Evolutionary conservation across 2,113 vertebrate species (phyloP), one percentile per base, ranked within the genome.

Genomic region (Beaufortia kweichowensis): DNA sequence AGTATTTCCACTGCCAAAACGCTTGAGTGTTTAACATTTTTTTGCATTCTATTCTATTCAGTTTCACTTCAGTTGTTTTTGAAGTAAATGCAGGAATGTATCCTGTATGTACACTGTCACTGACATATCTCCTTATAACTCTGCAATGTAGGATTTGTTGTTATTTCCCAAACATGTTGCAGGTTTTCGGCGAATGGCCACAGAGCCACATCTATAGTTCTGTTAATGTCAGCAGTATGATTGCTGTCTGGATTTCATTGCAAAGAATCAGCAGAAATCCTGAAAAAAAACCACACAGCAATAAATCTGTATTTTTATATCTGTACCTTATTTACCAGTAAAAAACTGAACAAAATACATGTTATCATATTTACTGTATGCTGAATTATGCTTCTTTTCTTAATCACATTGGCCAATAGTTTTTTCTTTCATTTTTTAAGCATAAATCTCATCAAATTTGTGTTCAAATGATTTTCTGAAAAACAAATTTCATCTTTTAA

Each of bases 171-270:
- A 35, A 15, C 3, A 55, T 23, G 46, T 33, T 33, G 66, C 3
- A 53, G 21, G 66, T 55, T 23, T 26, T 69, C 55, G 19, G 66
- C 3, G 12, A 69, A 55, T 55, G n/a, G 33, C 19, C 29, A 69
- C 48, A 35, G 12, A 35, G 53, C 46, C n/a, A 55, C n/a, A 3
- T 33, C n/a, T 68, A 8, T 21, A 21, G n/a, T 53, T 9, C 19
- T 53, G 6, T 53, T 10, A 53, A 53, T 53, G 48, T n/a, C 48
- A 53, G 48, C 48, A n/a, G 48, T 48, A 17, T 26, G 6, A 46
- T 50, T 6, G 15, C 26, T 11, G 17, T n/a, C 41, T 50, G 0
- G 8, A 28, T 65, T 65, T 21, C 21, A 53, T 14, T 7, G 28
- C 66, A 53, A 35, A 33, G n/a, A 0, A 15, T 69, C 46, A 5